Base-by-base conservation (phyloP, 2,797 vertebrate genomes). In the Furcifer pardalis region DNA sequence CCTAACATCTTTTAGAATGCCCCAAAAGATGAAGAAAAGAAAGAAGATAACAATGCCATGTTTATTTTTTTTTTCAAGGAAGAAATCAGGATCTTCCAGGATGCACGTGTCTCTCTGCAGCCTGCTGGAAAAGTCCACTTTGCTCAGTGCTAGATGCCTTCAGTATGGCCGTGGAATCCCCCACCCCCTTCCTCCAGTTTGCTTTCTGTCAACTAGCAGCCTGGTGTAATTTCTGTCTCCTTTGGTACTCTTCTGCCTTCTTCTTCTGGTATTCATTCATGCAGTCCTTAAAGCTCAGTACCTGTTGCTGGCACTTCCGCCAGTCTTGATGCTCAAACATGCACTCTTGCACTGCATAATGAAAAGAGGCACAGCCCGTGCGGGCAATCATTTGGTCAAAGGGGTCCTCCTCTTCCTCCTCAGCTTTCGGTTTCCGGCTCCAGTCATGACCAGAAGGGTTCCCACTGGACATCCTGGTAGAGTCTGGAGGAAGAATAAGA, bases 311-410 rank as follows among this genome's bases (percentile, higher is more conserved):
- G 94, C 98, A 99, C 42, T 77, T 92, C 30, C 98, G 89, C 98
- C 98, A 99, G 95, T 99, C 98, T 93, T 96, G 97, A 79, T 96
- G 93, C 35, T 96, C 96, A 0, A 97, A 97, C 97, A 99, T 98
- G 93, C 98, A 99, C 66, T 98, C 97, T 94, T 98, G 98, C 77
- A 99, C 95, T 0, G 96, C 95, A 0, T 97, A 96, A 86, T 99
- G 98, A 49, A 96, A 96, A 27, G 94, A 89, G 1, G 95, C 93
- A 56, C 98, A 99, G 73, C 98, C 98, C 0, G 97, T 98, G 60
- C 95, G 96, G 0, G 94, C 91, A 83, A 99, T 97, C 96, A 97
- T 96, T 81, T 88, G 94, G 0, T 99, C 98, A 79, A 99, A 90
- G 0, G 97, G 98, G 84, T 99, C 98, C 3, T 97, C 97, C 30